A percentile compares a stretch with the other conserved stretches of the same genome.
Conservation (phyloP, 1,140 invertebrate species). For the Mamestra configurata region DNA sequence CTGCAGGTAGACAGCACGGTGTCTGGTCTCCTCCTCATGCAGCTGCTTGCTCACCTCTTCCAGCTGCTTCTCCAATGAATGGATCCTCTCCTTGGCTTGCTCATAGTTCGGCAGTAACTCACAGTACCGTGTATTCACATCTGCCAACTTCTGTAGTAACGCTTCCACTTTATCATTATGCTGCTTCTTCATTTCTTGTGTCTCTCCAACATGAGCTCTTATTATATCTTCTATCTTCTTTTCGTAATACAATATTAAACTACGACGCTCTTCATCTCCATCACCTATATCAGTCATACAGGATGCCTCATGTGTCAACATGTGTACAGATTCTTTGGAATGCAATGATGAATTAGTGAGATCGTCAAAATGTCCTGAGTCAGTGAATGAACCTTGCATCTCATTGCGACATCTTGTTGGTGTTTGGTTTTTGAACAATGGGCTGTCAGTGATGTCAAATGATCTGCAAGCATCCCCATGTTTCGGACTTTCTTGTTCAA, state of each 20-base stretch:
- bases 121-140: constrained; percentile 93
- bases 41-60: constrained; percentile 91
- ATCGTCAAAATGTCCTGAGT: constrained; percentile 96
- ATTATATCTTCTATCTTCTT: constrained; percentile 92
- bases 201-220: constrained; percentile 90
- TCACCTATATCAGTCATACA: constrained; percentile 87
- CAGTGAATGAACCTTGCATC: constrained; percentile 92
- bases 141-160: constrained; percentile 92
- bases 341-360: constrained; percentile 91
- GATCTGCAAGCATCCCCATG: constrained; percentile 74
- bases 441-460: constrained; percentile 82
- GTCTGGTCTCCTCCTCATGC: constrained; percentile 92
- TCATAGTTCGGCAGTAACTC: constrained; percentile 91
- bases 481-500: constrained; percentile 85
- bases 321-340: constrained; percentile 91
- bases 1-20: constrained; percentile 93
- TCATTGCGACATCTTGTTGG: constrained; percentile 84
- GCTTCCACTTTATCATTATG: constrained; percentile 94
- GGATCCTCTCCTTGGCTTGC: constrained; percentile 90
- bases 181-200: constrained; percentile 91
- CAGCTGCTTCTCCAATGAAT: constrained; percentile 91
- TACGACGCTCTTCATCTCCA: constrained; percentile 90
- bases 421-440: constrained; percentile 79
- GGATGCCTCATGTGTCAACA: constrained; percentile 88
- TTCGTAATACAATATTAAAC: constrained; percentile 91